phyloP scores from a whole-genome alignment of 2,113 vertebrate genomes.

The Silurus asotus region DNA sequence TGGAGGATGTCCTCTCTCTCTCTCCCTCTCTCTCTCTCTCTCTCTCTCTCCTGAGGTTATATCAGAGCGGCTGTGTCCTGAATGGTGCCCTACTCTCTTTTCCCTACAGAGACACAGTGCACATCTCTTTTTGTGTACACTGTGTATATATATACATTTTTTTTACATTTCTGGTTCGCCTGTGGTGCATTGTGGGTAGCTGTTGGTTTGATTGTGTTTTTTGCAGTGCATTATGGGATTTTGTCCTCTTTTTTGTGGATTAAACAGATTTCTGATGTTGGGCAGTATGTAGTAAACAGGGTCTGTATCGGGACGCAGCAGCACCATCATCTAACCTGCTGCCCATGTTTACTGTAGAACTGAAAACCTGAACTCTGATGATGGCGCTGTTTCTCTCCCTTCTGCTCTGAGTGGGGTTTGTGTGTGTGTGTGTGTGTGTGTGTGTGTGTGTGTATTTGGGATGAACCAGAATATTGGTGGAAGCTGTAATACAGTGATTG shows the following conservation, averaged over 20 bases:
- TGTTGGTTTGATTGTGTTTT: not conserved
- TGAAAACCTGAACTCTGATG: not conserved
- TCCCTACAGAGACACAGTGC: not conserved
- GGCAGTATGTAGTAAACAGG: constrained; percentile 12
- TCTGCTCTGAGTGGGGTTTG: not conserved
- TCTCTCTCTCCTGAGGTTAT: not conserved
- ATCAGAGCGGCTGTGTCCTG: not conserved
- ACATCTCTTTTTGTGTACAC: not conserved
- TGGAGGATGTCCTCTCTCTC: no score
- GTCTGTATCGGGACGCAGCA: not conserved
- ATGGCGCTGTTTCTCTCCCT: not conserved
- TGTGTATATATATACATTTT: not conserved
- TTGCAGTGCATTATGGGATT: constrained; percentile 13
- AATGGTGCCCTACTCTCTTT: not conserved
- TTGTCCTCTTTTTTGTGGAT: not conserved
- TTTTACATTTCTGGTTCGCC: not conserved
- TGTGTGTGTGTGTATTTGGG: not conserved
- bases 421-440: not conserved
- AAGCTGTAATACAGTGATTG: not conserved
- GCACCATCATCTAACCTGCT: not conserved
- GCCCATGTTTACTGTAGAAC: not conserved
- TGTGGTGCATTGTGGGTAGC: constrained; percentile 18
- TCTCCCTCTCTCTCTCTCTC: no score
- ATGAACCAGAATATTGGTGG: not conserved
- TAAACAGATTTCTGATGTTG: not conserved